These are phyloP conservation scores for Argyresthia goedartella DNA, from an alignment of 2,888 invertebrate species.

Conservation along the genomic window DNA sequence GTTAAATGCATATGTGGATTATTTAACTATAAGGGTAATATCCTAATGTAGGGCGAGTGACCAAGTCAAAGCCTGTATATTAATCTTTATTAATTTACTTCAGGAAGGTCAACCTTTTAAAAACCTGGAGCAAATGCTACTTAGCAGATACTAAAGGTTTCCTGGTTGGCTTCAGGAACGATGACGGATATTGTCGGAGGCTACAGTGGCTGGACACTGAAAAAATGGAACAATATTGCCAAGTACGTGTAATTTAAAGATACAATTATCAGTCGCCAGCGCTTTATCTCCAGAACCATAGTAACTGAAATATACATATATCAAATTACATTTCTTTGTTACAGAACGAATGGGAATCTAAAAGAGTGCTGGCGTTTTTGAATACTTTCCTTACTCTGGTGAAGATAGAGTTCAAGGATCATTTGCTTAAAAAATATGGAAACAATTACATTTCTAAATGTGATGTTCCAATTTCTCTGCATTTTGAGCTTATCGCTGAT, in stretches of 20 bases:
- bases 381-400: not conserved
- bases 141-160: constrained; percentile 77
- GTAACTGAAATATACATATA: not conserved
- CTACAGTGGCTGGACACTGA: constrained; percentile 22
- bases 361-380: not conserved
- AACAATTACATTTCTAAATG: not conserved
- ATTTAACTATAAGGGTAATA: no score
- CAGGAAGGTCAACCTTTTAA: constrained; percentile 54
- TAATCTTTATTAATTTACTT: constrained; percentile 11
- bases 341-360: not conserved
- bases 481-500: not conserved
- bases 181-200: constrained; percentile 72
- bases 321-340: not conserved
- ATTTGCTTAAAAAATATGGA: not conserved
- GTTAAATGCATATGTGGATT: no score
- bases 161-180: constrained; percentile 79
- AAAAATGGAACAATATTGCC: constrained; percentile 11
- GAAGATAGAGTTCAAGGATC: not conserved
- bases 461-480: not conserved
- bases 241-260: not conserved
- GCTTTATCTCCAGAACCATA: no score
- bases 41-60: no score
- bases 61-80: constrained; percentile 23
- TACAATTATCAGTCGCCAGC: not conserved
- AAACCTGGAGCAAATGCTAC: constrained; percentile 88